Evolutionary conservation across 2,888 invertebrate species (phyloP), one percentile per base, ranked within the genome.

Genomic region (Sphaerophoria rueppellii): DNA sequence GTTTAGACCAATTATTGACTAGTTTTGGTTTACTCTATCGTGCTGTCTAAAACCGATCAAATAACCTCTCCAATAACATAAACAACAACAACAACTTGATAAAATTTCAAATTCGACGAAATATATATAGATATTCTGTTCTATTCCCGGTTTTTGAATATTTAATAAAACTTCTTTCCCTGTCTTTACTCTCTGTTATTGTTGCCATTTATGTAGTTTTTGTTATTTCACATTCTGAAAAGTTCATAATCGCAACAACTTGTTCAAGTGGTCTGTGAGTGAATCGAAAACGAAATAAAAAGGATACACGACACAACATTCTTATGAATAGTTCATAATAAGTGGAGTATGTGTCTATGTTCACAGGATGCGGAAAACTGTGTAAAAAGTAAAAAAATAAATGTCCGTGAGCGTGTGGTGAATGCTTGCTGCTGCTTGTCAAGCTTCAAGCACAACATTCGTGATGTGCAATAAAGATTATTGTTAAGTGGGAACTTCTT

Each of bases 1-100:
- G 74, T 67, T 75, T 83, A 67, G 79, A 57, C 55, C 52, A 79
- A 83, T 79, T 79, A 67, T 67, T 4, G 24, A 67, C 40, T 67
- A 63, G 48, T 65, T 52, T 77, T 74, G 55, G 43, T 43, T 43
- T 16, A 4, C 12, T 40, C 9, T 37, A 0, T 4, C 9, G 6
- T 34, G 6, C 4, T 6, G 16, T 50, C 32, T 37, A 6, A 52
- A 16, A 52, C 37, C 46, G 35, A 43, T 60, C 52, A 24, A 61
- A 65, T 58, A 60, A 24, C 11, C n/a, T 63, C 40, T 60, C 57
- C 16, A 3, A 4, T 6, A 43, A 37, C 40, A 63, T 32, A 43
- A n/a, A 16, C 48, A 61, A 58, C 2, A 67, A 54, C 1, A 61
- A 4, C 35, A 37, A n/a, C 40, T 6, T 57, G 12, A 14, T 11